A percentile compares a stretch with the other conserved stretches of the same genome.
These are phyloP conservation scores for Cephus cinctus DNA, from an alignment of 1,140 invertebrate genomes.

Conservation along the genomic window DNA sequence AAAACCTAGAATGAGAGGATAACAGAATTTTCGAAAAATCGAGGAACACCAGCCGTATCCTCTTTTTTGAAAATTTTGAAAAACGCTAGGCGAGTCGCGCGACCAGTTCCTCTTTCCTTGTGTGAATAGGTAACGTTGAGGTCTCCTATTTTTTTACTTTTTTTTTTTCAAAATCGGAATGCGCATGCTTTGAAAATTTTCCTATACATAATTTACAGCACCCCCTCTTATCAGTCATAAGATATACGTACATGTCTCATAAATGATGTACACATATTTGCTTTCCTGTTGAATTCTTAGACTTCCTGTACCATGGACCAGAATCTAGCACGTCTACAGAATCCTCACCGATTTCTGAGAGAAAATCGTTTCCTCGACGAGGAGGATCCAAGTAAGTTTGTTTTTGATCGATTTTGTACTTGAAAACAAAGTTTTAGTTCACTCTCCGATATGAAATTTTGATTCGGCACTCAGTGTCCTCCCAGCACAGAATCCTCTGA, in stretches of 20 bases:
- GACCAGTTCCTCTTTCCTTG: no score
- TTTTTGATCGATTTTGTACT: background rate
- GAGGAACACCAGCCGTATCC: no score
- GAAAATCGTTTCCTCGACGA: constrained; percentile 59
- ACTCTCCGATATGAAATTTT: background rate
- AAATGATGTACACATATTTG: background rate
- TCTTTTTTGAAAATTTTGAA: no score
- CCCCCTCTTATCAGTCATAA: background rate
- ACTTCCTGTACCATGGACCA: constrained; percentile 60
- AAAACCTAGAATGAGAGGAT: no score
- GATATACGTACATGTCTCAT: background rate
- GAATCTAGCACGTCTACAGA: constrained; percentile 62
- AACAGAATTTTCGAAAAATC: no score
- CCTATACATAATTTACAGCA: background rate
- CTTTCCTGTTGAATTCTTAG: constrained; percentile 38
- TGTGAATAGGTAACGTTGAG: no score
- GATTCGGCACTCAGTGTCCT: background rate
- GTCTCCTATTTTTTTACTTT: background rate
- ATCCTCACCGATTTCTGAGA: constrained; percentile 60
- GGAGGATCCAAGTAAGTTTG: constrained; percentile 52
- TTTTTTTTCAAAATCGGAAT: background rate
- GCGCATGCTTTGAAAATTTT: background rate
- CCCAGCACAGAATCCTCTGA: background rate
- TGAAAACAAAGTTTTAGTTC: background rate
- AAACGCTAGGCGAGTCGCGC: no score